phyloP scores from a whole-genome alignment of 2,888 invertebrate species.

The Ethmia dodecea region DNA sequence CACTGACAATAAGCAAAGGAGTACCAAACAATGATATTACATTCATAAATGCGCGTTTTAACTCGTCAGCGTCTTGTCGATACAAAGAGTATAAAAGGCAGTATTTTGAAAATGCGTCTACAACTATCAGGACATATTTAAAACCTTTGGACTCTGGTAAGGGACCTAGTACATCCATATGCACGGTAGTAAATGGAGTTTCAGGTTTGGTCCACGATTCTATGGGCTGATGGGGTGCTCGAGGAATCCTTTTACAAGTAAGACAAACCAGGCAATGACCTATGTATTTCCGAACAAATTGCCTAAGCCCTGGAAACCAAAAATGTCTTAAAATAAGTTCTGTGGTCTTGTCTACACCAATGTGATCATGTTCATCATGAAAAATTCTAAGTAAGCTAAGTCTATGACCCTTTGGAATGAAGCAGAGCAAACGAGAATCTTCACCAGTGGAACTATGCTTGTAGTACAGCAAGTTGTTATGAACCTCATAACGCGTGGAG shows the following conservation, averaged over 20 bases:
- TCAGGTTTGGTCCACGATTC: conserved; percentile 15
- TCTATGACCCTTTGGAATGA: not conserved
- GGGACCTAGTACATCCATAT: not conserved
- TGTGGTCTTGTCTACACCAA: not conserved
- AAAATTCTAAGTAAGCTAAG: no score
- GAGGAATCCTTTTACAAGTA: not conserved
- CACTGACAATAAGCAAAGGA: not conserved
- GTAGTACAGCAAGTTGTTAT: not conserved
- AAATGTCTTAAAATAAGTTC: not conserved
- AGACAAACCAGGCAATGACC: not conserved
- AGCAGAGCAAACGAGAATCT: not conserved
- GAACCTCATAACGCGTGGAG: no score
- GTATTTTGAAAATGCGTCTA: conserved; percentile 2
- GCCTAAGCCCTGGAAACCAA: no score
- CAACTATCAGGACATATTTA: not conserved
- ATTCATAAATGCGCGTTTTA: not conserved
- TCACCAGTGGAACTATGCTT: no score
- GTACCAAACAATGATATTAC: conserved; percentile 1
- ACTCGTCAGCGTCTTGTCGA: not conserved
- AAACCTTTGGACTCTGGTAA: no score
- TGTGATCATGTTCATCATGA: conserved; percentile 1
- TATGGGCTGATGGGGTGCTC: not conserved
- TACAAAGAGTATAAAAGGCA: not conserved
- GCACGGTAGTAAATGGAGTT: not conserved
- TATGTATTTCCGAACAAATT: not conserved